Evolutionary conservation across 2,113 vertebrate genomes (phyloP).

Genomic region (Laterallus jamaicensis): DNA sequence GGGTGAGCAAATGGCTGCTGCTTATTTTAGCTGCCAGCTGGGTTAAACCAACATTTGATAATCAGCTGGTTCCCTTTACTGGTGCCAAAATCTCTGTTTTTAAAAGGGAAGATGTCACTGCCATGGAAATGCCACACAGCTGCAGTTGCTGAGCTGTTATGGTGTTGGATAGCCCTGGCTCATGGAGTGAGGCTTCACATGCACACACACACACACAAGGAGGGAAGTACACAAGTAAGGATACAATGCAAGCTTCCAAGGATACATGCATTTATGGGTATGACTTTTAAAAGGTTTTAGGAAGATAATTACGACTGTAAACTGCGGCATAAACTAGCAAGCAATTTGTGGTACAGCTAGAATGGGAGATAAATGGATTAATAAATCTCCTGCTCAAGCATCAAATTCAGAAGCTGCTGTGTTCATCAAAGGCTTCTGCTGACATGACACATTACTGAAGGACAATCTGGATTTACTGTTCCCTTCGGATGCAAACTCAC

Average conservation of each 20-base stretch:
- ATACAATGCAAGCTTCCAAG: background rate
- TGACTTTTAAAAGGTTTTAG: background rate
- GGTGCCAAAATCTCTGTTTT: background rate
- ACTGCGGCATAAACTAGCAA: background rate
- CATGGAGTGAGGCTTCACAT: background rate
- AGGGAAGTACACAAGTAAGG: background rate
- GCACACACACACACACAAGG: background rate
- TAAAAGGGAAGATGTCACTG: background rate
- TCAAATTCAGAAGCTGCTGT: conserved; percentile 8
- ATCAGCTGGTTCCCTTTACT: background rate
- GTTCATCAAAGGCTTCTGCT: conserved; percentile 43
- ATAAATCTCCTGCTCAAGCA: conserved; percentile 18
- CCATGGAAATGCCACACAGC: background rate
- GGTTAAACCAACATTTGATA: background rate
- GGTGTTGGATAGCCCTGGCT: background rate
- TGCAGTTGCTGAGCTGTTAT: background rate
- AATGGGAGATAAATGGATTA: conserved; percentile 41
- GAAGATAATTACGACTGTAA: background rate
- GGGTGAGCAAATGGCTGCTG: no score
- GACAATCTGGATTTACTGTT: background rate
- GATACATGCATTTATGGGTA: background rate
- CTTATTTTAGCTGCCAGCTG: no score
- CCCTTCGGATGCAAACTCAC: background rate
- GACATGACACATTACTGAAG: conserved; percentile 22
- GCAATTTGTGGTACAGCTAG: background rate